phyloP scores from a whole-genome alignment of 2,797 vertebrate species.

The Mycteria americana region DNA sequence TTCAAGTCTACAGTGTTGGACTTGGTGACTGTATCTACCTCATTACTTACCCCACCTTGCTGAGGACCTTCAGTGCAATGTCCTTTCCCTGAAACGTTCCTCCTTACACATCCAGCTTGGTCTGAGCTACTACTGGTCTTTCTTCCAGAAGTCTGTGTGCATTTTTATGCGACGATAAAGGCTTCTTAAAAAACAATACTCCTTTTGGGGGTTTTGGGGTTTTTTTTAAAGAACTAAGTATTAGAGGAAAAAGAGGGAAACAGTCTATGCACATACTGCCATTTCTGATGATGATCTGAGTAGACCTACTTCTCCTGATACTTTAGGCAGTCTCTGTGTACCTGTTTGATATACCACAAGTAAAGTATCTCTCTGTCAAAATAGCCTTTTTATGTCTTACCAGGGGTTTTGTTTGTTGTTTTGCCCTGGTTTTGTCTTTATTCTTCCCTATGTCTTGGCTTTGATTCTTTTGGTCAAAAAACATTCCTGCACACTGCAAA shows the following conservation, averaged over 20 bases:
- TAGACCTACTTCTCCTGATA: not conserved
- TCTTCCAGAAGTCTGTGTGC: not conserved
- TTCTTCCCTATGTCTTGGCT: not conserved
- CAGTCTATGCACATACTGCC: not conserved
- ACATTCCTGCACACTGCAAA: not conserved
- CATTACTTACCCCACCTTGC: not conserved
- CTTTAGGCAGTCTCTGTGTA: not conserved
- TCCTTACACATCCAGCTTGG: not conserved
- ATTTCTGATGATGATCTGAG: not conserved
- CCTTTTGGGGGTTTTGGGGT: not conserved
- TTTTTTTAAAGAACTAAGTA: not conserved
- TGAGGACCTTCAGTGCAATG: not conserved
- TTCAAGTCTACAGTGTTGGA: not conserved
- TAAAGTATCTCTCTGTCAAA: not conserved
- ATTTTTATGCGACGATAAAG: not conserved
- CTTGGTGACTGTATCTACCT: not conserved
- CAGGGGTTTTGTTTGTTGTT: not conserved
- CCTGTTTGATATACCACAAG: not conserved
- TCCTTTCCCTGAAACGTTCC: not conserved
- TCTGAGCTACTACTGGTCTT: not conserved
- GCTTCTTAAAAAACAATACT: not conserved
- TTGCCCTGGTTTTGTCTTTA: not conserved
- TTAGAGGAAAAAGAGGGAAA: not conserved
- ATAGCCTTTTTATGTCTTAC: not conserved
- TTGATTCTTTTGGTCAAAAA: not conserved